Percentiles rank a stretch among this genome's conserved stretches.
phyloP scores from a whole-genome alignment of 2,888 invertebrate species.

The Galeopsomyia nigrocyanea region DNA sequence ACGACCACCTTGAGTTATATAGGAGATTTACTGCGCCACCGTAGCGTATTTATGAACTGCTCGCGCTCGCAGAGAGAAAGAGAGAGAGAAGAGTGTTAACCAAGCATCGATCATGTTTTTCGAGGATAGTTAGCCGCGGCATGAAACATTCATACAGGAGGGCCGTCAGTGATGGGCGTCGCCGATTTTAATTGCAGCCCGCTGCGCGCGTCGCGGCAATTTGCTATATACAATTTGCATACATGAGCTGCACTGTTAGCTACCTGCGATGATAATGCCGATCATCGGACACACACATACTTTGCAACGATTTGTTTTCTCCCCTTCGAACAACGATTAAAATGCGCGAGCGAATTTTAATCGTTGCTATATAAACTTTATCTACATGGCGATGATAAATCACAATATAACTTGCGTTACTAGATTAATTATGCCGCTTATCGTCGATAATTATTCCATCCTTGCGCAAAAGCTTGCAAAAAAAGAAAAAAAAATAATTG shows the following conservation, averaged over 20 bases:
- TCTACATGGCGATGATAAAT: too few species aligned
- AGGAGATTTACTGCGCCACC: constrained; percentile 66
- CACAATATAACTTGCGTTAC: too few species aligned
- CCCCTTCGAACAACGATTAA: too few species aligned
- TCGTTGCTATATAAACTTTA: background rate
- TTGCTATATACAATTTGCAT: constrained; percentile 40
- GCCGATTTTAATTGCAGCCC: constrained; percentile 39
- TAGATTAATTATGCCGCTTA: too few species aligned
- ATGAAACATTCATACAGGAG: constrained; percentile 64
- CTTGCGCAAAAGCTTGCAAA: too few species aligned
- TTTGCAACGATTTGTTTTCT: too few species aligned
- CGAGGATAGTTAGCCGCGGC: constrained; percentile 62
- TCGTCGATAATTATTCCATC: too few species aligned
- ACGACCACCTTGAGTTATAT: constrained; percentile 61
- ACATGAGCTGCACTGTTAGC: background rate
- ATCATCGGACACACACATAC: too few species aligned
- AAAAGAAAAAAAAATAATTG: too few species aligned
- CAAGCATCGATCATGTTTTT: constrained; percentile 65
- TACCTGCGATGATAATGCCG: too few species aligned
- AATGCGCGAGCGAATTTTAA: background rate
- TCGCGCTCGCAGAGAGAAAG: constrained; percentile 53
- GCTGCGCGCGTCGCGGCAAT: too few species aligned
- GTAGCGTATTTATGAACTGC: constrained; percentile 67
- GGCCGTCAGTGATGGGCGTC: constrained; percentile 46
- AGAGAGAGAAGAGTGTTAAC: constrained; percentile 50